Conservation (phyloP, 1,140 invertebrate species). For the Camponotus vicinus region DNA sequence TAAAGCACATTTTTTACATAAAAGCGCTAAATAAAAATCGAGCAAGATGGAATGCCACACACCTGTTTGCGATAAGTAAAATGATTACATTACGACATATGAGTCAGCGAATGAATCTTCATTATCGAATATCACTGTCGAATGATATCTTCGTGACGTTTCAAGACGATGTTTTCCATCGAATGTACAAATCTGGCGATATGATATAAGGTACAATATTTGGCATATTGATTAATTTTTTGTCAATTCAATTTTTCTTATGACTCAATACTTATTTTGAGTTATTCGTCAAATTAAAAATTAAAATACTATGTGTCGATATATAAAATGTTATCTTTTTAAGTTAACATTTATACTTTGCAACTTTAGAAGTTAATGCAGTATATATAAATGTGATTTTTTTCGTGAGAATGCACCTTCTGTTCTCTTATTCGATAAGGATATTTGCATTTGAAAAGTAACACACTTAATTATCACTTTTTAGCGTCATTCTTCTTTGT, state of each 20-base stretch:
- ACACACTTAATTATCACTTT: not conserved
- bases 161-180: constrained; percentile 3
- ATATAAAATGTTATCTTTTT: not conserved
- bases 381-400: not conserved
- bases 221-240: constrained; percentile 7
- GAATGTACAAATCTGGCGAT: not conserved
- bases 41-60: constrained; percentile 22
- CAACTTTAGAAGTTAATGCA: not conserved
- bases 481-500: not conserved
- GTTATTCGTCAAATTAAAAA: not conserved
- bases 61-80: constrained; percentile 64
- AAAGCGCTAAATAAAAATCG: not conserved
- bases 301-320: not conserved
- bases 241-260: not conserved
- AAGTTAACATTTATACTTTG: not conserved
- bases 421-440: constrained; percentile 37
- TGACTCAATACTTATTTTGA: not conserved
- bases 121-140: not conserved
- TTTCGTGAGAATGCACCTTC: not conserved
- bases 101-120: constrained; percentile 55
- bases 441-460: constrained; percentile 44
- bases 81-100: constrained; percentile 36
- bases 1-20: not conserved
- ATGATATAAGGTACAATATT: constrained; percentile 2
- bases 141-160: constrained; percentile 28